phyloP scores from a whole-genome alignment of 2,797 vertebrate species.

The Pantherophis vulpinus region DNA sequence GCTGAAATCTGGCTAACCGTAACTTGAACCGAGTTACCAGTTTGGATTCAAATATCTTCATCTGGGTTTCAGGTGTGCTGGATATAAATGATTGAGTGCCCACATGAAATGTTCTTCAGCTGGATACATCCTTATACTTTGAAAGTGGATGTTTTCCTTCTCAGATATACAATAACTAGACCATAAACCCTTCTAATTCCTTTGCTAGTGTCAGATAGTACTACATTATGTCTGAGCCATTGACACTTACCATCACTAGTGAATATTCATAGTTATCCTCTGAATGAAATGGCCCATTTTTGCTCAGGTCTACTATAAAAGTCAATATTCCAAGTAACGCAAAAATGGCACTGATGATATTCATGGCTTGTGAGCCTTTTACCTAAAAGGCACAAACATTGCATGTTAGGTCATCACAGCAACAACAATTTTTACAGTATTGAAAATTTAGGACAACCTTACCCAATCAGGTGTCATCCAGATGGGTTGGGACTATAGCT shows the following conservation, averaged over 20 bases:
- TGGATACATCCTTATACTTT: background rate
- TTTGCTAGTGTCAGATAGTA: background rate
- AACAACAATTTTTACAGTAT: background rate
- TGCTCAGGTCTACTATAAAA: slow-evolving; percentile 22
- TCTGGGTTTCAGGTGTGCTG: background rate
- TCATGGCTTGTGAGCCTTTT: slow-evolving; percentile 35
- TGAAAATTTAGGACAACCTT: background rate
- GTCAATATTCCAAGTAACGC: slow-evolving; percentile 19
- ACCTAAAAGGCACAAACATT: slow-evolving; percentile 23
- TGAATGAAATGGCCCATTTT: slow-evolving; percentile 10
- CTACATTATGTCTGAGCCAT: background rate
- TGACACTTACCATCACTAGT: slow-evolving; percentile 26
- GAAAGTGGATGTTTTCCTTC: background rate
- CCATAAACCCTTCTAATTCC: background rate
- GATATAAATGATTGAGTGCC: background rate
- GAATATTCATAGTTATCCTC: slow-evolving; percentile 21
- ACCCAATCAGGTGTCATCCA: background rate
- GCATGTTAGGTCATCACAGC: background rate
- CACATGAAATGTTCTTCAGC: background rate
- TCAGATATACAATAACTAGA: background rate
- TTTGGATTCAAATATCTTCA: background rate
- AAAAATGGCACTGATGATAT: slow-evolving; percentile 33
- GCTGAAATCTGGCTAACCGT: background rate
- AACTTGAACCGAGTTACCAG: background rate
- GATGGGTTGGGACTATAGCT: background rate